A percentile compares a stretch with the other conserved stretches of the same genome.
Conservation (phyloP, 2,113 vertebrate species). For the Oncorhynchus kisutch region DNA sequence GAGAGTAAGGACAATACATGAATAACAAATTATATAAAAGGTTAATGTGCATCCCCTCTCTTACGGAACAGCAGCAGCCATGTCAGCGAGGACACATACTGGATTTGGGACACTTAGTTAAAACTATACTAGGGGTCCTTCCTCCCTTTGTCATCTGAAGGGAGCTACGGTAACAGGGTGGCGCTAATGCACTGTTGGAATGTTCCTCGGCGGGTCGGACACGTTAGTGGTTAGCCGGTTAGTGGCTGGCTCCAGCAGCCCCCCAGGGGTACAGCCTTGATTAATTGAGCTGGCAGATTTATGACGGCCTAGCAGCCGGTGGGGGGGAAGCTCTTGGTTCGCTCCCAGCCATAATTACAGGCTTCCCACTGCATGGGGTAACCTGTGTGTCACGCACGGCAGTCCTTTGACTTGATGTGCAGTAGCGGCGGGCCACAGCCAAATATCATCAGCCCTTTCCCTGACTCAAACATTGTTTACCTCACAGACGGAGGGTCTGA, state of each 20-base stretch:
- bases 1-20: too few species aligned
- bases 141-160: conserved; percentile 51
- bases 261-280: conserved; percentile 58
- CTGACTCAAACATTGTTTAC: conserved; percentile 36
- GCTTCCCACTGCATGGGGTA: conserved; percentile 53
- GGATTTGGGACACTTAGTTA: conserved; percentile 49
- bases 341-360: conserved; percentile 61
- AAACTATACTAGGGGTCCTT: background rate
- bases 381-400: conserved; percentile 50
- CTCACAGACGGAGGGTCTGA: too few species aligned
- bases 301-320: conserved; percentile 55
- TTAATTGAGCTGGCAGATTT: conserved; percentile 70
- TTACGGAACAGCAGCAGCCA: too few species aligned
- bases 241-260: conserved; percentile 52
- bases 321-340: conserved; percentile 46
- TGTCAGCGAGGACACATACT: conserved; percentile 44
- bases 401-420: conserved; percentile 53
- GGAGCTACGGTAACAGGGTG: conserved; percentile 33
- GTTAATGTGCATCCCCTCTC: too few species aligned
- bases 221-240: conserved; percentile 43
- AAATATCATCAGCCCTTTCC: conserved; percentile 54
- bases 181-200: conserved; percentile 42
- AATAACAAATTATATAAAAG: too few species aligned
- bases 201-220: conserved; percentile 40
- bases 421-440: conserved; percentile 45